Conservation (phyloP, 1,140 invertebrate species). For the Aphelinus atriplicis region DNA sequence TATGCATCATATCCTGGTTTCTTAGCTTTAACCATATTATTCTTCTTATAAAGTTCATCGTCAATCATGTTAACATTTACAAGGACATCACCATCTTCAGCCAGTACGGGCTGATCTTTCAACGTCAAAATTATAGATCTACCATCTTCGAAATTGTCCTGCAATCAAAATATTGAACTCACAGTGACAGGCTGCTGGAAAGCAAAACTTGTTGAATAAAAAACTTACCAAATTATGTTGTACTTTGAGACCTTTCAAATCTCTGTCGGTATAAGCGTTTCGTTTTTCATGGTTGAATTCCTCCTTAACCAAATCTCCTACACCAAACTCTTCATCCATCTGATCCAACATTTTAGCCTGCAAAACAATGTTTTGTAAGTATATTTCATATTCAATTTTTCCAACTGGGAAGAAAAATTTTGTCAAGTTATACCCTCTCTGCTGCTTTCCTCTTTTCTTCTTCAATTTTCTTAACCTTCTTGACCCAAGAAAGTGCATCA, state of each 20-base stretch:
- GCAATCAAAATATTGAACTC: slow-evolving; percentile 38
- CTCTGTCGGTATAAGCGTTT: slow-evolving; percentile 72
- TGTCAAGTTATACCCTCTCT: slow-evolving; percentile 73
- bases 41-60: slow-evolving; percentile 89
- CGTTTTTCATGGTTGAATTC: slow-evolving; percentile 75
- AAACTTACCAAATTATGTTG: slow-evolving; percentile 80
- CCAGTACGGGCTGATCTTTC: slow-evolving; percentile 91
- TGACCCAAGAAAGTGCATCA: slow-evolving; percentile 82
- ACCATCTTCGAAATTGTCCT: slow-evolving; percentile 83
- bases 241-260: slow-evolving; percentile 87
- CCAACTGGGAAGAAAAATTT: too few species aligned
- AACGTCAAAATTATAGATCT: slow-evolving; percentile 89
- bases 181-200: neutral
- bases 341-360: slow-evolving; percentile 93
- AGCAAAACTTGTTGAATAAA: slow-evolving; percentile 20
- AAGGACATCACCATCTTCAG: slow-evolving; percentile 87
- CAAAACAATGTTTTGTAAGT: slow-evolving; percentile 30
- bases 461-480: slow-evolving; percentile 79
- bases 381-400: too few species aligned
- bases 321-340: slow-evolving; percentile 94
- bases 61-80: slow-evolving; percentile 97
- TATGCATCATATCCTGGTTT: slow-evolving; percentile 86
- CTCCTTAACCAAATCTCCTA: slow-evolving; percentile 83
- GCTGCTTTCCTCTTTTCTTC: slow-evolving; percentile 88
- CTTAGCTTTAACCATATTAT: slow-evolving; percentile 85